Evolutionary conservation across 2,797 vertebrate genomes (phyloP).

Genomic region (Coregonus ussuriensis): DNA sequence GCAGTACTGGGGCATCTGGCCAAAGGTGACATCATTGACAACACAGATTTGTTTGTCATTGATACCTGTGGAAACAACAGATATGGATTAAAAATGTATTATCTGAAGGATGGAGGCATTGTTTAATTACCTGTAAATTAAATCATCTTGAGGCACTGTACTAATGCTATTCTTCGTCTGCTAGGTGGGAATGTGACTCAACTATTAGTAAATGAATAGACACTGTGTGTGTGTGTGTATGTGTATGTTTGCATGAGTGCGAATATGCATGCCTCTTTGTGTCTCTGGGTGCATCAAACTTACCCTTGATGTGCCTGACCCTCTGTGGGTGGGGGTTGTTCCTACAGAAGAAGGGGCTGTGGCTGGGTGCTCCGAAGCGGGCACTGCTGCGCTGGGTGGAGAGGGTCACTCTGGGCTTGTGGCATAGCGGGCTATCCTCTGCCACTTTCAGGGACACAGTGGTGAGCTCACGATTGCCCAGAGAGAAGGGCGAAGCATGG

Average conservation of each 20-base stretch:
- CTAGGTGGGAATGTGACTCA: neutral
- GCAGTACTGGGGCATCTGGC: constrained; percentile 26
- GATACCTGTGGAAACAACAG: constrained; percentile 36
- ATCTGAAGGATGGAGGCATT: too few species aligned
- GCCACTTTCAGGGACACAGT: neutral
- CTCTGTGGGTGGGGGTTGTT: constrained; percentile 21
- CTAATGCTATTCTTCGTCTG: too few species aligned
- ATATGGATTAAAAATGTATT: too few species aligned
- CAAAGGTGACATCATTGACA: constrained; percentile 47
- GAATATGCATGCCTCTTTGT: neutral
- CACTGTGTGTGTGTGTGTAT: neutral
- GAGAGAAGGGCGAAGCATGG: neutral
- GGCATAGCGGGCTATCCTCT: neutral
- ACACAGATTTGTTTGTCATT: constrained; percentile 29
- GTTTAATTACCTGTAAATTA: too few species aligned
- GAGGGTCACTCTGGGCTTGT: neutral
- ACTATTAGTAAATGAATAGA: too few species aligned
- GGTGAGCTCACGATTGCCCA: neutral
- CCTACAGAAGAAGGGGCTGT: constrained; percentile 22
- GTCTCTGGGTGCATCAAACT: neutral
- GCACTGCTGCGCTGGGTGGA: neutral
- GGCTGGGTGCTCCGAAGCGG: constrained; percentile 14
- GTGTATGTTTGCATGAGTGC: neutral
- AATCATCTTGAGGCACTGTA: too few species aligned
- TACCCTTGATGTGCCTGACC: constrained; percentile 17